Percentiles rank a stretch among this genome's conserved stretches.
Evolutionary conservation across 2,113 vertebrate genomes (phyloP).

Genomic region (Microtus oregoni): DNA sequence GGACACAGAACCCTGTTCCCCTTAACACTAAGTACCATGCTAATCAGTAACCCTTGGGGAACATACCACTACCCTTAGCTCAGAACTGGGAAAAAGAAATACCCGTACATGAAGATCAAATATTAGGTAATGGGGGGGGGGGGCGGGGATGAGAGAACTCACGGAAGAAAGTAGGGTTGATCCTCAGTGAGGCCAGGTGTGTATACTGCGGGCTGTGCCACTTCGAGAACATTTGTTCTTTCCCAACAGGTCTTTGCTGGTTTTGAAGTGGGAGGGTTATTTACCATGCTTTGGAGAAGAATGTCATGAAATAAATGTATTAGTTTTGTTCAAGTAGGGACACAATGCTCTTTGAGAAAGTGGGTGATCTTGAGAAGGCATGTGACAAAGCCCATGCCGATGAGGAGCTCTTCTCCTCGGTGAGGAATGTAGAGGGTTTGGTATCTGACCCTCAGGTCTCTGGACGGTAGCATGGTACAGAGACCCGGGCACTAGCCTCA

Average conservation of each 20-base stretch:
- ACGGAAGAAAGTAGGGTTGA: background rate
- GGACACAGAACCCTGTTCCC: background rate
- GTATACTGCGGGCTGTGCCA: background rate
- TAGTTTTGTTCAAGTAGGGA: background rate
- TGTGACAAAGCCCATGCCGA: background rate
- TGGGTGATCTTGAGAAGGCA: background rate
- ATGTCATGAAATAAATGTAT: background rate
- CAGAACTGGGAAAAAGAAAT: background rate
- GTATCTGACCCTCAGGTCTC: background rate
- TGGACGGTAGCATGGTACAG: background rate
- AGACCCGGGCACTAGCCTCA: background rate
- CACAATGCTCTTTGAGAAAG: background rate
- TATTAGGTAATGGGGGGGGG: background rate
- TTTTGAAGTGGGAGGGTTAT: conserved; percentile 32
- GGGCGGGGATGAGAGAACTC: background rate
- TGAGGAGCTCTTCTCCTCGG: background rate
- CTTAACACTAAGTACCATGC: background rate
- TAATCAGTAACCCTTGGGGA: background rate
- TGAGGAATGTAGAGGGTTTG: background rate
- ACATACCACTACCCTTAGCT: background rate
- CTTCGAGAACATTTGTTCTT: conserved; percentile 34
- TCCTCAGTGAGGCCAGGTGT: background rate
- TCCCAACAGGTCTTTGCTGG: background rate
- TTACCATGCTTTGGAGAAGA: conserved; percentile 45
- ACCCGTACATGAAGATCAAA: background rate